Conservation (phyloP, 2,797 vertebrate genomes). For the Sebastolobus altivelis region DNA sequence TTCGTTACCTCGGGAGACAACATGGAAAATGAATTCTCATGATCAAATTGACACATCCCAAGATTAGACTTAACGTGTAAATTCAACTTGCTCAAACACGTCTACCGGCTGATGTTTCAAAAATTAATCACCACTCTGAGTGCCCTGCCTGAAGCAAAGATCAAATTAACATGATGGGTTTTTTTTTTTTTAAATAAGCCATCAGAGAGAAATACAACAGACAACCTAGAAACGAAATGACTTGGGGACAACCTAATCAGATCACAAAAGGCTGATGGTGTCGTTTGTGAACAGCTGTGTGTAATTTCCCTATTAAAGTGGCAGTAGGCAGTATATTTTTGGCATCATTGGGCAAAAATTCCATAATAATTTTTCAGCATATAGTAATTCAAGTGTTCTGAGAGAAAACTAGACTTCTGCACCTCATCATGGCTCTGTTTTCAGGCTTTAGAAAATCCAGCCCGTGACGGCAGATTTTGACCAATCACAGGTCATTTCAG, state of each 20-base stretch:
- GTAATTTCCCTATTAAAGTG: not conserved
- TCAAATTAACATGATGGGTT: slow-evolving; percentile 28
- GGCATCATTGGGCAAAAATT: too few species aligned
- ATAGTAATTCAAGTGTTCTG: too few species aligned
- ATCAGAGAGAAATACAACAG: slow-evolving; percentile 30
- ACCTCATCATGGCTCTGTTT: too few species aligned
- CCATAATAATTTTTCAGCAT: too few species aligned
- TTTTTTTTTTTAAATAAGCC: slow-evolving; percentile 21
- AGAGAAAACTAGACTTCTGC: too few species aligned
- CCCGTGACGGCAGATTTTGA: too few species aligned
- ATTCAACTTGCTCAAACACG: slow-evolving; percentile 17
- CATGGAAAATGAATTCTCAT: too few species aligned
- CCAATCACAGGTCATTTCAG: too few species aligned
- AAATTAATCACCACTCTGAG: slow-evolving; percentile 34
- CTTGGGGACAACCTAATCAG: not conserved
- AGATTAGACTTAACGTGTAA: slow-evolving; percentile 25
- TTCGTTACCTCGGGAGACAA: not conserved
- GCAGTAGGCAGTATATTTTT: too few species aligned
- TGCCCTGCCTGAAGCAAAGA: slow-evolving; percentile 33
- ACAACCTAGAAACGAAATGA: slow-evolving; percentile 14
- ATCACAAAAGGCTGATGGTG: slow-evolving; percentile 12
- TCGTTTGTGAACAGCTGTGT: not conserved
- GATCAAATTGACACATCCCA: slow-evolving; percentile 17
- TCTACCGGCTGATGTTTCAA: slow-evolving; percentile 25
- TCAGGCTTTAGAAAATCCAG: too few species aligned